Conservation (phyloP, 2,113 vertebrate genomes). For the Nettapus auritus region DNA sequence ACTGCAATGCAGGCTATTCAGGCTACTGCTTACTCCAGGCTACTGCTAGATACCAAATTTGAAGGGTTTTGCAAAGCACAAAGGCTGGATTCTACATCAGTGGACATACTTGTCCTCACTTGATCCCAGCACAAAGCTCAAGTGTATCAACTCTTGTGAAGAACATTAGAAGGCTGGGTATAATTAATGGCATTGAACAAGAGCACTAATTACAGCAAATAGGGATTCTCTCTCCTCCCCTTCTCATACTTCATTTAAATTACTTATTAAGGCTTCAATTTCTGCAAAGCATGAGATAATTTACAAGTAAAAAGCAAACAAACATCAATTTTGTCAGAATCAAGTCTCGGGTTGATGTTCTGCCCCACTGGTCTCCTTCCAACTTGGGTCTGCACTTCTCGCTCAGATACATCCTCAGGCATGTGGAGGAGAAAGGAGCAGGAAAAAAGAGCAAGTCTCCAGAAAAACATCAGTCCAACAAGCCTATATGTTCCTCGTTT, state of each 20-base stretch:
- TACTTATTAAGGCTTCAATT: neutral
- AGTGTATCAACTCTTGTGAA: conserved; percentile 26
- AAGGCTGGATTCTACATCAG: conserved; percentile 43
- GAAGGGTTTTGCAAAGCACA: conserved; percentile 32
- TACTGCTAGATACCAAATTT: conserved; percentile 20
- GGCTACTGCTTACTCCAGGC: conserved; percentile 36
- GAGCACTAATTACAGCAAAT: conserved; percentile 50
- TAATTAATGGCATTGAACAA: conserved; percentile 22
- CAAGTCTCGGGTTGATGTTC: neutral
- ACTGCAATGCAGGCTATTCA: neutral
- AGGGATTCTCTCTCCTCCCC: neutral
- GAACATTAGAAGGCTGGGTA: neutral
- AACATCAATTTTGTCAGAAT: neutral
- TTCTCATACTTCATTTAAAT: neutral
- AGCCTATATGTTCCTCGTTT: too few species aligned
- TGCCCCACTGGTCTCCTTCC: neutral
- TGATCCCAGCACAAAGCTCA: conserved; percentile 11
- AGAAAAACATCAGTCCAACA: neutral
- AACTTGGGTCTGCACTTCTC: neutral
- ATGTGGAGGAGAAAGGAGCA: neutral
- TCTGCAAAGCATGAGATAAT: neutral
- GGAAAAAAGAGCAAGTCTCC: neutral
- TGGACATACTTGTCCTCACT: conserved; percentile 8
- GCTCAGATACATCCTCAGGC: neutral
- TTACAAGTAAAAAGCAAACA: neutral